These are phyloP conservation scores for Chelonus formosanus DNA, from an alignment of 2,888 invertebrate species.

Conservation along the genomic window DNA sequence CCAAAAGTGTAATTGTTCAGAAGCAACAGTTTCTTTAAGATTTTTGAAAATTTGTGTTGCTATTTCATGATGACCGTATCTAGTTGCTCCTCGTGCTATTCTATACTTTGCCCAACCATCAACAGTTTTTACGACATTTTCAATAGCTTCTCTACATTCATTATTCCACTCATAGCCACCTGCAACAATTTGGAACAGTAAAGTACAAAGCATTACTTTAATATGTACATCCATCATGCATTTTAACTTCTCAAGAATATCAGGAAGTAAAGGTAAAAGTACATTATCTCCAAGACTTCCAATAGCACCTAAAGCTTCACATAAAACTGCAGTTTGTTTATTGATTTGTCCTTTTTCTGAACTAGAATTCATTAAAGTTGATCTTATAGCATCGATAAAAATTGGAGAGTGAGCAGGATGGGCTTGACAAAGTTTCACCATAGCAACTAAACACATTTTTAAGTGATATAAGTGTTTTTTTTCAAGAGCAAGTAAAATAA, in stretches of 20 bases:
- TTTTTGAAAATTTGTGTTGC: slow-evolving; percentile 73
- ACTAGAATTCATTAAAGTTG: slow-evolving; percentile 59
- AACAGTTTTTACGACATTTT: slow-evolving; percentile 68
- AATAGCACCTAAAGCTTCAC: slow-evolving; percentile 80
- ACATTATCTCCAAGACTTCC: slow-evolving; percentile 71
- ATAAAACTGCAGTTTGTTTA: slow-evolving; percentile 68
- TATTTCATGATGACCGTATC: slow-evolving; percentile 83
- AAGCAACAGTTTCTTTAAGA: slow-evolving; percentile 77
- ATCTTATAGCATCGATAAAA: slow-evolving; percentile 74
- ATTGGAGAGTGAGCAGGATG: slow-evolving; percentile 72
- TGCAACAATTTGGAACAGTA: slow-evolving; percentile 83
- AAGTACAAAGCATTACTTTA: slow-evolving; percentile 79
- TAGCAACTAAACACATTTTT: slow-evolving; percentile 75
- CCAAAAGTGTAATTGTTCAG: slow-evolving; percentile 91
- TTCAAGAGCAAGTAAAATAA: slow-evolving; percentile 67
- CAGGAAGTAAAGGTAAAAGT: slow-evolving; percentile 69
- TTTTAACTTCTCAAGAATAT: slow-evolving; percentile 66
- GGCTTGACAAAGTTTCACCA: slow-evolving; percentile 76
- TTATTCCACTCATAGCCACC: slow-evolving; percentile 76
- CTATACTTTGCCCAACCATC: slow-evolving; percentile 88
- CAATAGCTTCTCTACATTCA: slow-evolving; percentile 70
- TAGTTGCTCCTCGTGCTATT: slow-evolving; percentile 84
- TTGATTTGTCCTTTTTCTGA: slow-evolving; percentile 43
- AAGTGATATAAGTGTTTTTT: slow-evolving; percentile 69
- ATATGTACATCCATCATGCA: slow-evolving; percentile 61